Base-by-base conservation (phyloP, 2,113 vertebrate genomes). In the Myotis lucifugus region DNA sequence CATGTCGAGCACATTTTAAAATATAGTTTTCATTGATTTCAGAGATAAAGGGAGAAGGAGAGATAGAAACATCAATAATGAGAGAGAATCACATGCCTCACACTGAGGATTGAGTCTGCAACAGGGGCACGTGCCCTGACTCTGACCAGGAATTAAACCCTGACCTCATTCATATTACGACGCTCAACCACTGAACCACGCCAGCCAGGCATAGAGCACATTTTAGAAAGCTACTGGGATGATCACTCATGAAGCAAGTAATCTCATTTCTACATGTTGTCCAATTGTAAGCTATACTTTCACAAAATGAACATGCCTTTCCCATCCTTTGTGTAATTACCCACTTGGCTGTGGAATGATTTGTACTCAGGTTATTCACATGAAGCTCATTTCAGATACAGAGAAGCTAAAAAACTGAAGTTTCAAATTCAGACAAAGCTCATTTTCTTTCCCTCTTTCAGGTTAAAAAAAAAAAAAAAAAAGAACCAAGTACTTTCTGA, bases 191-290 rank as follows among this genome's bases (percentile, higher is more conserved):
- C 52, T 54, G 52, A 54, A 17, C 52, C 6, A 19, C 1, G 19
- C 52, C 52, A 54, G 52, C 52, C 52, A 54, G 52, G 18, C 18
- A 19, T 64, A 77, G 46, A 69, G 78, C 2, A 56, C 11, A 61
- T 88, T 95, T 90, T 32, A 88, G 29, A 77, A 92, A 90, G n/a
- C 82, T 83, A 90, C 27, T 70, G n/a, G 1, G 21, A 79, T 81
- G 17, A 56, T 66, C 8, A 59, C 4, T 52, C 70, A 15, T 46
- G 17, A 13, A 78, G 6, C 12, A 67, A 93, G 34, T 67, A 64
- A 23, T 29, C 29, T 52, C 34, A 56, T 91, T 82, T 85, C 23
- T 78, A 85, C 81, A 56, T 54, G 3, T 27, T 23, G 3, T 5
- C 13, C 0, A 14, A 18, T 52, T 69, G 77, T 61, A 85, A 89